phyloP scores from a whole-genome alignment of 2,113 vertebrate species.

The Cavia porcellus region DNA sequence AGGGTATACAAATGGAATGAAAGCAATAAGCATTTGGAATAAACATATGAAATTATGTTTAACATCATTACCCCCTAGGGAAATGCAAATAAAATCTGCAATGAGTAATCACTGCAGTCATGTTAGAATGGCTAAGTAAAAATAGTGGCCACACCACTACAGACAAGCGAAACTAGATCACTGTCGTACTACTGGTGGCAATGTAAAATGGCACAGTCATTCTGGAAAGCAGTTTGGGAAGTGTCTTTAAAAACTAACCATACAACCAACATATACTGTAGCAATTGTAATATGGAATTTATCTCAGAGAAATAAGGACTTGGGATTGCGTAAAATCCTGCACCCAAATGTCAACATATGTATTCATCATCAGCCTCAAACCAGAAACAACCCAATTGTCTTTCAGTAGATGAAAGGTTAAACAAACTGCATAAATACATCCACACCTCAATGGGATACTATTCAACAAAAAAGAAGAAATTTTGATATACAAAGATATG shows the following conservation, averaged over 20 bases:
- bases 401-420: neutral
- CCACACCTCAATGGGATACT: neutral
- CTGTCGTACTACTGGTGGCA: neutral
- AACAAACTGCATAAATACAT: neutral
- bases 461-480: neutral
- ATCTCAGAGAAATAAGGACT: neutral
- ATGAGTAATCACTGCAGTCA: neutral
- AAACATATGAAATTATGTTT: neutral
- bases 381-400: neutral
- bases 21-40: neutral
- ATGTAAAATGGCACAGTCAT: neutral
- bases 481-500: neutral
- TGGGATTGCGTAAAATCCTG: neutral
- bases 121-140: neutral
- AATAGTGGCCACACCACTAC: neutral
- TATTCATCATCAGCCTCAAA: neutral
- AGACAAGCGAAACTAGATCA: neutral
- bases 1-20: neutral
- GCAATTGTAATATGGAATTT: neutral
- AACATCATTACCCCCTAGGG: neutral
- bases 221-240: constrained; percentile 13
- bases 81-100: neutral
- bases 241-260: neutral
- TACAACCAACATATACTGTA: neutral
- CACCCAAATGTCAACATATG: neutral